Evolutionary conservation across 2,888 invertebrate species (phyloP).

Genomic region (Baccha elongata): DNA sequence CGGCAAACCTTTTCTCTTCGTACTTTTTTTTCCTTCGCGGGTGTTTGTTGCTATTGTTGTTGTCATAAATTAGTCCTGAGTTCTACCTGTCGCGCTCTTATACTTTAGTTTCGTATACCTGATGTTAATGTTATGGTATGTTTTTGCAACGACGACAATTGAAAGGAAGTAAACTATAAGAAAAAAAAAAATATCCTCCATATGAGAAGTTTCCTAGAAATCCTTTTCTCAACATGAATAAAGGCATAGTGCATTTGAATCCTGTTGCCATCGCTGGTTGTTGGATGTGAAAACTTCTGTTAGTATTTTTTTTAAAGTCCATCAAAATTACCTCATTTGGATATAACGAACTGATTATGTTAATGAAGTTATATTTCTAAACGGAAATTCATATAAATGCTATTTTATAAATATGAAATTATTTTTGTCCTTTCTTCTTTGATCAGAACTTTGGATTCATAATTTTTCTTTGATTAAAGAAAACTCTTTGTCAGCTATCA

Average conservation of each 20-base stretch:
- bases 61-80: conserved; percentile 50
- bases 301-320: conserved; percentile 20
- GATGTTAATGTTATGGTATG: conserved; percentile 46
- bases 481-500: conserved; percentile 48
- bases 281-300: no score
- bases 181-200: conserved; percentile 41
- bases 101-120: conserved; percentile 55
- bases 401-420: neutral
- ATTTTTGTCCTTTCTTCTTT: neutral
- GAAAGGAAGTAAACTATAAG: conserved; percentile 48
- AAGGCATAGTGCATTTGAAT: conserved; percentile 65
- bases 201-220: conserved; percentile 49
- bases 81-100: conserved; percentile 68
- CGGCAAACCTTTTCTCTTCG: conserved; percentile 19
- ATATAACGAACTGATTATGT: conserved; percentile 60
- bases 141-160: conserved; percentile 50
- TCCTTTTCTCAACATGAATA: conserved; percentile 65
- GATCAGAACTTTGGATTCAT: conserved; percentile 20
- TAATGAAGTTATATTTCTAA: conserved; percentile 61
- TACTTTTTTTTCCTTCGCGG: conserved; percentile 58
- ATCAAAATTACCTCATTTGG: conserved; percentile 63
- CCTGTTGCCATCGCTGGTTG: conserved; percentile 40
- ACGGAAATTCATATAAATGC: conserved; percentile 45
- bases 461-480: conserved; percentile 7
- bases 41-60: conserved; percentile 69